Base-by-base conservation (phyloP, 2,113 vertebrate species). In the Phasianus colchicus region DNA sequence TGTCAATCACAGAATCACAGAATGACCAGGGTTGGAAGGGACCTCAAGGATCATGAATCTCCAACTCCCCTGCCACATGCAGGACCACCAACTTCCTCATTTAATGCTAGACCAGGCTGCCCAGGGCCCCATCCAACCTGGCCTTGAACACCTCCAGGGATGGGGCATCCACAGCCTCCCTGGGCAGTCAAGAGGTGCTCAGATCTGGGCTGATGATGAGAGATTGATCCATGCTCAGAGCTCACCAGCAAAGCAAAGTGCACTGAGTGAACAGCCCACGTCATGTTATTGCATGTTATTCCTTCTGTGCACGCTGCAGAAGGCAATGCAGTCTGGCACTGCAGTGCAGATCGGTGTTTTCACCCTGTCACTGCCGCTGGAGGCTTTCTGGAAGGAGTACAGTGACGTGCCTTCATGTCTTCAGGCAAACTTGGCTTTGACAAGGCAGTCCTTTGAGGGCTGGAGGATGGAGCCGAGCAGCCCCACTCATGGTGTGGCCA, bases 401-500 rank as follows among this genome's bases (percentile, higher is more conserved):
- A 43, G 29, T 30, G 40, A 43, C 0, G 7, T n/a, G 54, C 18
- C 13, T 48, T 27, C 10, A 52, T 27, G 20, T 13, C 63, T 67
- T 52, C 29, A 66, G 55, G 6, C 25, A 65, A 5, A 4, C 11
- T 27, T n/a, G 25, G 43, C 24, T 32, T 54, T 34, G 54, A 42
- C 2, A 12, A 42, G 63, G 30, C 0, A 55, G 34, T 74, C 21
- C 12, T 25, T 50, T 36, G 34, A 48, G 42, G 69, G n/a, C 64
- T 63, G 77, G 34, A 79, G 61, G 61, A 60, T 71, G 66, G 29
- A 71, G 57, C 29, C 20, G 27, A 71, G 61, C 29, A 22, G 48
- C 38, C 0, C 0, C 1, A 1, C 8, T 64, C 50, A 32, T 0
- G 0, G 64, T 27, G 13, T 14, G 19, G 24, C 21, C 13, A 38